These are phyloP conservation scores for Bostrychus sinensis DNA, from an alignment of 2,113 vertebrate species.

Conservation along the genomic window DNA sequence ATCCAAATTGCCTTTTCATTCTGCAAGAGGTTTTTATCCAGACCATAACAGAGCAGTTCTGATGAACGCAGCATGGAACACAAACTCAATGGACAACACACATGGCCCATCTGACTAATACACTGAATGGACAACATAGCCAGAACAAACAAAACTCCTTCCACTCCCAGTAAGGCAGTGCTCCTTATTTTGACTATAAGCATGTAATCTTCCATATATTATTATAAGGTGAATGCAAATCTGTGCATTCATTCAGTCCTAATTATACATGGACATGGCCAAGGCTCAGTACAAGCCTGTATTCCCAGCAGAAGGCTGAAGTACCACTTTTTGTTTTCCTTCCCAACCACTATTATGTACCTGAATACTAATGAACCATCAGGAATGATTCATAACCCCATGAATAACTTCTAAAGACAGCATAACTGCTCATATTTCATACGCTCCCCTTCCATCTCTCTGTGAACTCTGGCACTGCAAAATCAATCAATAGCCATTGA, in stretches of 20 bases:
- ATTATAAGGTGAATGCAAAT: slow-evolving; percentile 3
- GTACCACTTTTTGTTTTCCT: slow-evolving; percentile 9
- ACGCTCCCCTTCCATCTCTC: slow-evolving; percentile 24
- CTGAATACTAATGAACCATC: slow-evolving; percentile 21
- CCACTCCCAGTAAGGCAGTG: neutral
- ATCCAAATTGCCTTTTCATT: too few species aligned
- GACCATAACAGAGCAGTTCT: neutral
- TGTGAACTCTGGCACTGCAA: slow-evolving; percentile 47
- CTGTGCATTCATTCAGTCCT: slow-evolving; percentile 16
- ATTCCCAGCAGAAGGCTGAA: neutral
- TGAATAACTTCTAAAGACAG: slow-evolving; percentile 34
- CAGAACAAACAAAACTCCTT: neutral
- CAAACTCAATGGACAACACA: slow-evolving; percentile 11
- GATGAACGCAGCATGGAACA: slow-evolving; percentile 8
- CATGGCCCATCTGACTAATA: slow-evolving; percentile 21
- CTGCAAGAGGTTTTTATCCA: neutral
- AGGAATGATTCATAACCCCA: slow-evolving; percentile 48
- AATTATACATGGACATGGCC: neutral
- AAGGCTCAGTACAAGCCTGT: neutral
- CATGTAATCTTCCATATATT: too few species aligned
- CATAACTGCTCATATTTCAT: slow-evolving; percentile 32
- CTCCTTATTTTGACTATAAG: too few species aligned
- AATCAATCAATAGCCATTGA: slow-evolving; percentile 69
- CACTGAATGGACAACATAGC: slow-evolving; percentile 15
- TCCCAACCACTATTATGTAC: slow-evolving; percentile 13